Conservation (phyloP, 2,888 invertebrate genomes). For the Drosophila paranaensis region DNA sequence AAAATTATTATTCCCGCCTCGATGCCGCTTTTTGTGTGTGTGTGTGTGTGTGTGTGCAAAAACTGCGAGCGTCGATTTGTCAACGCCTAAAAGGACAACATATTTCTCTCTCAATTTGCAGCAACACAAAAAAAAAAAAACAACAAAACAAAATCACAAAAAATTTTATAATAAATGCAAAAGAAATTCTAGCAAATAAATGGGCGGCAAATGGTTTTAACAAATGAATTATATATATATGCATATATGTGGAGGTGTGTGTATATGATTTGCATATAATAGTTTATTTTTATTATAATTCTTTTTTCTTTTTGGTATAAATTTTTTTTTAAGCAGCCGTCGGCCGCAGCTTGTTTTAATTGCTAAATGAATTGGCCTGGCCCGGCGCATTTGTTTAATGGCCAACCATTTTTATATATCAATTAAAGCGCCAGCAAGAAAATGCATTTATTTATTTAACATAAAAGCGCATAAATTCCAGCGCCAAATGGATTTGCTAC, state of each 20-base stretch:
- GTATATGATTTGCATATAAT: conserved; percentile 69
- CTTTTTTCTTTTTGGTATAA: background rate
- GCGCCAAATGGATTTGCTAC: conserved; percentile 50
- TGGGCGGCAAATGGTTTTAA: conserved; percentile 75
- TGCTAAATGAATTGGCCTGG: conserved; percentile 77
- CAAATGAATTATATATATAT: conserved; percentile 71
- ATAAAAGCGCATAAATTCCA: conserved; percentile 64
- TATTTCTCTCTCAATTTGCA: conserved; percentile 70
- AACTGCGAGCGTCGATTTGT: conserved; percentile 72
- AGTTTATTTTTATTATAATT: conserved; percentile 54
- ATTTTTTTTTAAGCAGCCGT: conserved; percentile 25
- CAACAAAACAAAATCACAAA: conserved; percentile 30
- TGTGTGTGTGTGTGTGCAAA: conserved; percentile 41
- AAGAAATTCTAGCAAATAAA: conserved; percentile 50
- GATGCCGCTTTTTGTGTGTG: conserved; percentile 62
- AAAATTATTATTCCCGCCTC: conserved; percentile 83
- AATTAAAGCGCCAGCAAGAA: conserved; percentile 72
- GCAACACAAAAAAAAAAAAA: conserved; percentile 1
- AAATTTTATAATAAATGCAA: conserved; percentile 33
- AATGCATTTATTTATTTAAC: conserved; percentile 47
- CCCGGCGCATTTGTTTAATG: conserved; percentile 67
- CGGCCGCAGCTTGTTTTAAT: conserved; percentile 79
- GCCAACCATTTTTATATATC: conserved; percentile 76
- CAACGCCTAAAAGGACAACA: conserved; percentile 82
- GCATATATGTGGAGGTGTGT: conserved; percentile 4